Evolutionary conservation across 2,888 invertebrate species (phyloP).

Genomic region (Cabera pusaria): DNA sequence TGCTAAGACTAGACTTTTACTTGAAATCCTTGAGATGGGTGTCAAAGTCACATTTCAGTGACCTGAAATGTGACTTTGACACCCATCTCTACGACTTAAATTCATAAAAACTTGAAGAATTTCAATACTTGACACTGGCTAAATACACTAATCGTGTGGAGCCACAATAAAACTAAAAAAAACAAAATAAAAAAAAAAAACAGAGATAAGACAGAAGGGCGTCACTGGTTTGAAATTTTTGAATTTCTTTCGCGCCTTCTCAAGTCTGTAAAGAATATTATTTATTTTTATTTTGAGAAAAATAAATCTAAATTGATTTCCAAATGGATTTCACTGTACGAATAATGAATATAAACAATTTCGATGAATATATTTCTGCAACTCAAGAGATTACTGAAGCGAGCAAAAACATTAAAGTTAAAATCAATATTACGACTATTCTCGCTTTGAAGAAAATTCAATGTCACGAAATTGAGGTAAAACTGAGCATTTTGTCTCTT

Average conservation of each 20-base stretch:
- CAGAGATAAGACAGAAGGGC: too few species aligned
- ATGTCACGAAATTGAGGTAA: conserved; percentile 62
- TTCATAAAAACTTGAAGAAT: too few species aligned
- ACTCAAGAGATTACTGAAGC: conserved; percentile 46
- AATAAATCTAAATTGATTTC: too few species aligned
- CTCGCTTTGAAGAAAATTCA: conserved; percentile 56
- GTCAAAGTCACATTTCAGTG: too few species aligned
- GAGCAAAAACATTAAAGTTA: conserved; percentile 41
- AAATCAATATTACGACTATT: conserved; percentile 56
- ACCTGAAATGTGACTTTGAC: too few species aligned
- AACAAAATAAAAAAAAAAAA: conserved; percentile 3
- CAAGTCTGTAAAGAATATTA: neutral
- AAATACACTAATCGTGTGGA: too few species aligned
- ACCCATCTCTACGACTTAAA: too few species aligned
- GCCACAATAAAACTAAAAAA: too few species aligned
- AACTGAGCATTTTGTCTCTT: too few species aligned
- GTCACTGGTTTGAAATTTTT: conserved; percentile 4
- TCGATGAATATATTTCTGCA: conserved; percentile 51
- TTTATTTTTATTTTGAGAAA: neutral
- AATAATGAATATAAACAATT: conserved; percentile 55
- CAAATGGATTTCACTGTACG: neutral
- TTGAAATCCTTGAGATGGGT: too few species aligned
- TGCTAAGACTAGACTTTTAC: too few species aligned
- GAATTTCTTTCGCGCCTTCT: conserved; percentile 18
- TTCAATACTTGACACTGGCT: too few species aligned